phyloP scores from a whole-genome alignment of 2,888 invertebrate species.

The Silvanus unidentatus region DNA sequence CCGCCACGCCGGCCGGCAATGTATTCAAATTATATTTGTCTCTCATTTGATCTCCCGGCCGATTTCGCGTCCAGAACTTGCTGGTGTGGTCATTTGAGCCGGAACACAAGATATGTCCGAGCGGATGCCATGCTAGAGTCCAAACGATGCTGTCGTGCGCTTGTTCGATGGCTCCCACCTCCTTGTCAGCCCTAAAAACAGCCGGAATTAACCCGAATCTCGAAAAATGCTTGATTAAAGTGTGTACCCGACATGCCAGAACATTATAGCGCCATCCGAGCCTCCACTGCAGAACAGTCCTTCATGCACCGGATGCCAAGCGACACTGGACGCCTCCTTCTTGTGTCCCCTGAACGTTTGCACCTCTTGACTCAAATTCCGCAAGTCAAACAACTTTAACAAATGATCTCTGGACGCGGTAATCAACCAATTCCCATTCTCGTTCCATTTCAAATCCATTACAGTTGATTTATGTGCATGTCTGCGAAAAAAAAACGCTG shows the following conservation, averaged over 20 bases:
- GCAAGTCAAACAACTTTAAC: constrained; percentile 93
- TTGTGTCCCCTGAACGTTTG: constrained; percentile 99
- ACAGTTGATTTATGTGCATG: constrained; percentile 99
- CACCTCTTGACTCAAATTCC: constrained; percentile 91
- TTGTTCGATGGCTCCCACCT: constrained; percentile 95
- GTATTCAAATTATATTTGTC: constrained; percentile 97
- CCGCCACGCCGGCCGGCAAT: constrained; percentile 74
- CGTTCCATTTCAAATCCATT: constrained; percentile 99
- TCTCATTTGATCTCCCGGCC: constrained; percentile 96
- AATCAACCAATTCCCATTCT: constrained; percentile 98
- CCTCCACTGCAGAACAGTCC: constrained; percentile 96
- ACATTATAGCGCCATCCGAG: constrained; percentile 96
- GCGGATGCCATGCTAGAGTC: constrained; percentile 98
- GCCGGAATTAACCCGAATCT: neutral
- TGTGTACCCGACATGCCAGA: constrained; percentile 92
- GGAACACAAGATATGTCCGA: constrained; percentile 96
- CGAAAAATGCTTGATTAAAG: neutral
- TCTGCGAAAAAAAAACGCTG: constrained; percentile 43
- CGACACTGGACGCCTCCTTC: constrained; percentile 94
- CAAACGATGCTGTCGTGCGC: constrained; percentile 99
- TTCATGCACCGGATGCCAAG: constrained; percentile 99
- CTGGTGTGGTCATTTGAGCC: constrained; percentile 99
- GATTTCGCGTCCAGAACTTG: constrained; percentile 98
- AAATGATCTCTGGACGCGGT: constrained; percentile 98
- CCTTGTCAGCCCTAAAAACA: constrained; percentile 78